These are phyloP conservation scores for Bimastos eiseni DNA, from an alignment of 2,888 invertebrate species.

Conservation along the genomic window DNA sequence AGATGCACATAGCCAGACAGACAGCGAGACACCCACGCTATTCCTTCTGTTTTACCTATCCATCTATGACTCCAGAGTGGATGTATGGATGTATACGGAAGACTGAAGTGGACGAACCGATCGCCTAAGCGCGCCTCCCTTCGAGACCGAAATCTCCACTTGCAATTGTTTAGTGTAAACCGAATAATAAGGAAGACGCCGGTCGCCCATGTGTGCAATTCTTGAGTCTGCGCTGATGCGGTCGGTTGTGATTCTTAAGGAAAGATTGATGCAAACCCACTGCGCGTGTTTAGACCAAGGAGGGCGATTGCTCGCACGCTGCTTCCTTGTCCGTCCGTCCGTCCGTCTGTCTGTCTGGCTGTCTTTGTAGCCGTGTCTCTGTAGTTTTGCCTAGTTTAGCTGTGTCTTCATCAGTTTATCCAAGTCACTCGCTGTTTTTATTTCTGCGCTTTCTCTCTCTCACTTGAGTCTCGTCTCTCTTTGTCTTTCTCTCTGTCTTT, in stretches of 20 bases:
- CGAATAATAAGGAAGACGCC: background rate
- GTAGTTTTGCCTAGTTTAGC: background rate
- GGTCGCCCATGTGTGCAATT: background rate
- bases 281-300: background rate
- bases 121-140: background rate
- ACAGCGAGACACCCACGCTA: too few relatives aligned
- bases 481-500: background rate
- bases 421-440: background rate
- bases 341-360: background rate
- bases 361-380: background rate
- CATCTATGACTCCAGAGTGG: background rate
- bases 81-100: conserved; percentile 6
- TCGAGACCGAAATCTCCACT: background rate
- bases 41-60: background rate
- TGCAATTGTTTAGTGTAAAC: conserved; percentile 5
- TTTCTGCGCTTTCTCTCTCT: background rate
- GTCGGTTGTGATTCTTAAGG: background rate
- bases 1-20: too few relatives aligned
- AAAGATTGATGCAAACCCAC: background rate
- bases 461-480: background rate
- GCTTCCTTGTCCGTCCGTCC: background rate
- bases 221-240: background rate
- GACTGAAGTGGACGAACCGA: background rate
- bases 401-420: background rate
- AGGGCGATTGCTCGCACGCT: background rate